Evolutionary conservation across 2,797 vertebrate species (phyloP), one percentile per base, ranked within the genome.

Genomic region (Crenichthys baileyi): DNA sequence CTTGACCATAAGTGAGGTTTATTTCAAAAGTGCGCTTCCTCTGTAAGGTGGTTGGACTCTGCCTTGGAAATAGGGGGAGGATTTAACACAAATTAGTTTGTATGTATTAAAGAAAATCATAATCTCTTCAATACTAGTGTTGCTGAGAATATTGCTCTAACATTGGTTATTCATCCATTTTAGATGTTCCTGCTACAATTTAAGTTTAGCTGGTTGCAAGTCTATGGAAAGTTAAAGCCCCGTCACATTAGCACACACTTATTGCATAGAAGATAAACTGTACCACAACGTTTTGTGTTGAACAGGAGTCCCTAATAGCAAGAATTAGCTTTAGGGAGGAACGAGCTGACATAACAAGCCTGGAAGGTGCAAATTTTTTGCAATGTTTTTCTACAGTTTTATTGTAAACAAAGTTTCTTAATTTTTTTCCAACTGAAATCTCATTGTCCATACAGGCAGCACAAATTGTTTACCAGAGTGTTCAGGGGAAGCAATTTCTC

Each of bases 401-500:
- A 20, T 48, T 41, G 78, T 29, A 77, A 73, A 85, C 36, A 24
- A 60, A 36, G 77, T 77, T 73, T 77, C 76, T 78, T 41, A 56
- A 5, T 46, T 82, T 36, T 82, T 79, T 85, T 74, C 29, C 36
- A 70, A 77, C 55, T 84, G 48, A 78, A 82, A 75, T 73, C 36
- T 77, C 71, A 51, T 7, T 53, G 24, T 26, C 56, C 60, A 67
- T n/a, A 3, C 55, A 78, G 39, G 53, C 20, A 56, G 16, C 56
- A 26, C 70, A 53, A 48, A 84, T 65, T 51, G 20, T 84, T 83
- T 79, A 76, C 68, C 79, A 81, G 72, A 88, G 86, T 82, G 12
- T 60, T 76, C 63, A 82, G 18, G 78, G 92, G 86, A 92, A 93
- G 87, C 77, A 6, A 88, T 93, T 92, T 92, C 74, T 86, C 87